Conservation (phyloP, 2,888 invertebrate species). For the Drosophila meridionalis region DNA sequence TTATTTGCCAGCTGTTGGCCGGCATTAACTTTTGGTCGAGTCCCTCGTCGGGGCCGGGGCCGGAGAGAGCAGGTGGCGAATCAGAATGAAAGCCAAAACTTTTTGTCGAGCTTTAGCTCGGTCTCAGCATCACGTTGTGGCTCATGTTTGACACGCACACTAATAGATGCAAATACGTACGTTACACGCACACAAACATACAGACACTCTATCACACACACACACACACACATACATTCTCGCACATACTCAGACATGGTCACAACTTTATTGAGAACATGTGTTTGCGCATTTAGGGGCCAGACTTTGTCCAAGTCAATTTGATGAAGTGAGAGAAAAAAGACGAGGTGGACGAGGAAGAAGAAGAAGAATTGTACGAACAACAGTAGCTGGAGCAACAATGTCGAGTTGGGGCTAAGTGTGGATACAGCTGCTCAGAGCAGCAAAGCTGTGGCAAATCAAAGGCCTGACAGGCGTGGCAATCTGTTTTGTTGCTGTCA, state of each 20-base stretch:
- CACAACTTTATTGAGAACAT: constrained; percentile 64
- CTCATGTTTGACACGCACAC: constrained; percentile 57
- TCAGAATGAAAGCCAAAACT: constrained; percentile 48
- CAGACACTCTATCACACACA: neutral
- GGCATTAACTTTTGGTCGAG: constrained; percentile 54
- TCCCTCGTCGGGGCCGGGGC: constrained; percentile 11
- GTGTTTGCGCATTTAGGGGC: constrained; percentile 72
- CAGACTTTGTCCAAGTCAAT: constrained; percentile 58
- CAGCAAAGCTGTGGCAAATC: constrained; percentile 35
- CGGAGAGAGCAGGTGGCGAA: constrained; percentile 30
- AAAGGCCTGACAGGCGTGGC: constrained; percentile 50
- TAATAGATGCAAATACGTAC: constrained; percentile 71
- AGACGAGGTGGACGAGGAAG: neutral
- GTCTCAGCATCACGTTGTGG: constrained; percentile 26
- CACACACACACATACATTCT: neutral
- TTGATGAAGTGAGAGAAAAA: constrained; percentile 69
- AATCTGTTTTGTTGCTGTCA: constrained; percentile 56
- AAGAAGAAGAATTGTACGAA: neutral
- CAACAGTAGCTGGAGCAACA: constrained; percentile 2
- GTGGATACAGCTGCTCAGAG: constrained; percentile 13
- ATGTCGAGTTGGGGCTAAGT: neutral
- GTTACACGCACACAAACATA: constrained; percentile 34
- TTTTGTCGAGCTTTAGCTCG: constrained; percentile 65
- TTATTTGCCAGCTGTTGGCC: constrained; percentile 51
- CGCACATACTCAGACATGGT: constrained; percentile 7